Evolutionary conservation across 2,888 invertebrate genomes (phyloP).

Genomic region (Drosophila rubida): DNA sequence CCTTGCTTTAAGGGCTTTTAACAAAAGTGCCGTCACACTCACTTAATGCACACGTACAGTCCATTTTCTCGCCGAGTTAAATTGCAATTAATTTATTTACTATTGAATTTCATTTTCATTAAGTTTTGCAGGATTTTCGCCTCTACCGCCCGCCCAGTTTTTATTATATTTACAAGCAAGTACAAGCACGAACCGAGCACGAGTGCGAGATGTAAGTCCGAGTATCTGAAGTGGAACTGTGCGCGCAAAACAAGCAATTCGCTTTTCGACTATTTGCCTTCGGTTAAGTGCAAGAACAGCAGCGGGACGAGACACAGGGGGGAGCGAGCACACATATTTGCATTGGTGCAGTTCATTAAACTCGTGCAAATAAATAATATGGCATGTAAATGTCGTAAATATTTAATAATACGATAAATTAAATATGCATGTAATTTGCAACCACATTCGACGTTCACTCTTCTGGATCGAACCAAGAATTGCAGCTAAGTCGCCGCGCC

Average conservation of each 20-base stretch:
- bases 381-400: slow-evolving; percentile 60
- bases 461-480: slow-evolving; percentile 44
- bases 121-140: slow-evolving; percentile 30
- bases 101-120: slow-evolving; percentile 59
- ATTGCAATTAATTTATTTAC: slow-evolving; percentile 50
- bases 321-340: slow-evolving; percentile 35
- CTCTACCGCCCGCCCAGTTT: slow-evolving; percentile 38
- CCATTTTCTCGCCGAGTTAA: slow-evolving; percentile 22
- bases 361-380: slow-evolving; percentile 67
- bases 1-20: background rate
- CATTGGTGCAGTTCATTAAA: slow-evolving; percentile 74
- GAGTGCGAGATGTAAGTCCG: slow-evolving; percentile 23
- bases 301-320: background rate
- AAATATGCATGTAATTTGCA: slow-evolving; percentile 37
- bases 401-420: slow-evolving; percentile 48
- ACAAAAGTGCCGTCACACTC: background rate
- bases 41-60: slow-evolving; percentile 7
- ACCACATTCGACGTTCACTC: slow-evolving; percentile 29
- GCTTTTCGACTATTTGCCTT: slow-evolving; percentile 63
- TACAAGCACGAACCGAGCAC: slow-evolving; percentile 6
- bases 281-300: slow-evolving; percentile 12
- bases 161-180: slow-evolving; percentile 52
- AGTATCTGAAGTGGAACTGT: slow-evolving; percentile 20
- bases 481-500: slow-evolving; percentile 23
- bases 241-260: slow-evolving; percentile 36